These are phyloP conservation scores for Lithophane leautieri DNA, from an alignment of 2,888 invertebrate species.

Conservation along the genomic window DNA sequence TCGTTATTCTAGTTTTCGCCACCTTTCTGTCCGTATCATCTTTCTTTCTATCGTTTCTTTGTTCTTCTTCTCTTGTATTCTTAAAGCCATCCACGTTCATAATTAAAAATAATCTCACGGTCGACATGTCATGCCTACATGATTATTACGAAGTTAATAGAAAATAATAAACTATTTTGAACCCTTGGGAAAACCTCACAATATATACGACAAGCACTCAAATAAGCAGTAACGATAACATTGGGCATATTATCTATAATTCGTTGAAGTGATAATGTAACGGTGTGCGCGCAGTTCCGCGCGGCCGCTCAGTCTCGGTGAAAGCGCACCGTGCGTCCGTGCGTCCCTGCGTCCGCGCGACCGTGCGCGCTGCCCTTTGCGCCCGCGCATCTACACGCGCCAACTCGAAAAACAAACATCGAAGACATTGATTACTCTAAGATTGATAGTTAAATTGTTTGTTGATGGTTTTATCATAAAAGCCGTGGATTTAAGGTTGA, in stretches of 20 bases:
- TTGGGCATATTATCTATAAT: conserved; percentile 41
- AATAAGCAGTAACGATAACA: conserved; percentile 36
- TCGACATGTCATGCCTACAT: not conserved
- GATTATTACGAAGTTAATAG: not conserved
- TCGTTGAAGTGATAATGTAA: conserved; percentile 45
- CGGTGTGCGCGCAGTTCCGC: conserved; percentile 21
- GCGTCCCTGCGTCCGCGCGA: not conserved
- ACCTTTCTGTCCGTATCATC: not conserved
- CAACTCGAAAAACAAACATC: not conserved
- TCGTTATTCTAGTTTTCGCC: no score
- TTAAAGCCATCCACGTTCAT: not conserved
- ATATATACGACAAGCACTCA: conserved; percentile 26
- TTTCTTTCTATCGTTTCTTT: not conserved
- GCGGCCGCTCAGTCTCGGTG: conserved; percentile 30
- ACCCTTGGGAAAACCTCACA: conserved; percentile 2
- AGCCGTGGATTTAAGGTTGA: not conserved
- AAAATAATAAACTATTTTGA: not conserved
- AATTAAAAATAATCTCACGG: not conserved
- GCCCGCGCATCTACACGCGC: conserved; percentile 19
- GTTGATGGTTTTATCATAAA: not conserved
- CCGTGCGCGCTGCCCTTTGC: conserved; percentile 24
- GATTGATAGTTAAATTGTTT: not conserved
- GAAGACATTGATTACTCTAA: not conserved
- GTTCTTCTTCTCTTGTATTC: not conserved
- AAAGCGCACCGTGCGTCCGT: conserved; percentile 34